Evolutionary conservation across 1,140 invertebrate genomes (phyloP).

Genomic region (Metopolophium dirhodum): DNA sequence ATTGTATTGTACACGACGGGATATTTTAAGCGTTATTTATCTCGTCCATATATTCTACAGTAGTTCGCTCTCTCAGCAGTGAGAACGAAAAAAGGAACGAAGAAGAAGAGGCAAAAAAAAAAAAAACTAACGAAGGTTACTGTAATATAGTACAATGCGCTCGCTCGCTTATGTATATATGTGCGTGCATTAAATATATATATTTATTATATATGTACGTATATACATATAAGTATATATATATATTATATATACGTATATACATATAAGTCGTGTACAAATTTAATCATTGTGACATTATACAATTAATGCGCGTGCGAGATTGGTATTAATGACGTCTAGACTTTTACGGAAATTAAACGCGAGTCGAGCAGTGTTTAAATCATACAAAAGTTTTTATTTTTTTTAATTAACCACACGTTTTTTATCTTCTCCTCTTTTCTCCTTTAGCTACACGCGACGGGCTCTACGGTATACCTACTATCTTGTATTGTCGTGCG

Average conservation of each 20-base stretch:
- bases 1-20: slow-evolving; percentile 39
- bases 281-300: slow-evolving; percentile 35
- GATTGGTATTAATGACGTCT: slow-evolving; percentile 35
- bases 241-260: neutral
- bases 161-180: neutral
- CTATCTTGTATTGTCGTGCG: neutral
- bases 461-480: neutral
- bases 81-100: neutral
- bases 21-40: slow-evolving; percentile 23
- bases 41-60: slow-evolving; percentile 2
- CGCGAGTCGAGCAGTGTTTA: neutral
- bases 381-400: slow-evolving; percentile 29
- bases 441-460: neutral
- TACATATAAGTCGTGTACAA: slow-evolving; percentile 20
- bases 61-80: neutral
- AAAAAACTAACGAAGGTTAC: neutral
- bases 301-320: slow-evolving; percentile 33
- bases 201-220: neutral
- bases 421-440: neutral
- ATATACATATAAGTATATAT: neutral
- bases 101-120: neutral
- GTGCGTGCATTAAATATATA: neutral
- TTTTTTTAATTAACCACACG: slow-evolving; percentile 26
- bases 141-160: neutral
- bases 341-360: slow-evolving; percentile 25